A percentile compares a stretch with the other conserved stretches of the same genome.
phyloP scores from a whole-genome alignment of 2,113 vertebrate genomes.

The Odontesthes bonariensis region DNA sequence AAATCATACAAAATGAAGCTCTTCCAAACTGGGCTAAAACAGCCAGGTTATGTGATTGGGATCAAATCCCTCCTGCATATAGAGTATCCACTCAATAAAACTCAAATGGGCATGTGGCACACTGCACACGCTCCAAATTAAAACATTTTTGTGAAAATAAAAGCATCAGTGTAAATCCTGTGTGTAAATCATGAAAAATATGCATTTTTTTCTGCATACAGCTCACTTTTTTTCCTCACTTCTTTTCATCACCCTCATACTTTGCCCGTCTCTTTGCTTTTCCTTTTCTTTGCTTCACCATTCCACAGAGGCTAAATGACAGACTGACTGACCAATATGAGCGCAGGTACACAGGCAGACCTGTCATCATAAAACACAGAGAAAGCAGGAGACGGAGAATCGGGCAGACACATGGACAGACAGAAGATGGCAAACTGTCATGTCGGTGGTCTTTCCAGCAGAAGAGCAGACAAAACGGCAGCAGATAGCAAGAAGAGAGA shows the following conservation, averaged over 20 bases:
- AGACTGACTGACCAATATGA: slow-evolving; percentile 35
- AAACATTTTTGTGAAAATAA: too few relatives aligned
- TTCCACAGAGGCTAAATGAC: slow-evolving; percentile 38
- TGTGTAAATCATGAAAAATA: background rate
- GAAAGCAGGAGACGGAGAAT: background rate
- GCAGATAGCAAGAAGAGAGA: slow-evolving; percentile 29
- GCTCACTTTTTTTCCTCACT: background rate
- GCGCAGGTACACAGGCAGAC: slow-evolving; percentile 16
- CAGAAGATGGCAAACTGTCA: slow-evolving; percentile 31
- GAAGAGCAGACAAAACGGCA: slow-evolving; percentile 41
- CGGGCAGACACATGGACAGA: slow-evolving; percentile 13
- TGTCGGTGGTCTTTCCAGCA: slow-evolving; percentile 3
- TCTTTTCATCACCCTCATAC: background rate
- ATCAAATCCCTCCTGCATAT: too few relatives aligned
- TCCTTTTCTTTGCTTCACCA: slow-evolving; percentile 18
- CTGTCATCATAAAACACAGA: slow-evolving; percentile 24
- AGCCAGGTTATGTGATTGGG: too few relatives aligned
- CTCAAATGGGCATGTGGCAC: too few relatives aligned
- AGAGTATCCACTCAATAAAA: too few relatives aligned
- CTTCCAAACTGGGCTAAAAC: too few relatives aligned
- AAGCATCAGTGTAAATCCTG: too few relatives aligned
- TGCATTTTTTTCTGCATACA: background rate
- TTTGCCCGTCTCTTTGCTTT: slow-evolving; percentile 10
- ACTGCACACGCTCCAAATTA: too few relatives aligned
- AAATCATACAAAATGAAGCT: too few relatives aligned